Base-by-base conservation (phyloP, 2,113 vertebrate genomes). In the Piprites chloris region DNA sequence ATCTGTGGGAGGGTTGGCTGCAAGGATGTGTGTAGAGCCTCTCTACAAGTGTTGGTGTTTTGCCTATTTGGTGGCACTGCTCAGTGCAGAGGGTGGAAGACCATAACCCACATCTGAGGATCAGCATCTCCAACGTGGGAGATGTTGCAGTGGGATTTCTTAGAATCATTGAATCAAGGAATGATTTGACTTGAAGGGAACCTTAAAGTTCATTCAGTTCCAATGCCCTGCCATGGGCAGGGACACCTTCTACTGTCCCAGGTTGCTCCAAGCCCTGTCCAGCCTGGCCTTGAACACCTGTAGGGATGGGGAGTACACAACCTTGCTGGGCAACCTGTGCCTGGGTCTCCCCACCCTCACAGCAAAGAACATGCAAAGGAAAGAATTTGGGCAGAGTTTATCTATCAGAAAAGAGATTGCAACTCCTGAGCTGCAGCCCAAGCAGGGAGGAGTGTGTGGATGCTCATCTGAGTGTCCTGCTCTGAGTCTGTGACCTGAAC, bases 131-230 rank as follows among this genome's bases (percentile, higher is more conserved):
- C 52, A 13, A 0, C 0, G 0, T 28, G 37, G 42, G 65, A 27
- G 24, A 14, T 0, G 5, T 14, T 59, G 35, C 11, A 17, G 27
- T 0, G 1, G 47, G 52, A 21, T 35, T 71, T 71, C 0, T 0
- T 63, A 35, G 72, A 77, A 49, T 62, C 28, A 19, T 19, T 23
- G 69, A 39, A 39, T 39, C 5, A 8, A 1, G 2, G 14, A 56
- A 56, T 49, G 9, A 4, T 63, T 71, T 84, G 49, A 18, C 12
- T 23, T 16, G 65, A 35, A 42, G 56, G 12, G 21, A 26, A 32
- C 5, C 2, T 33, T 19, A 56, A 10, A 49, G 12, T 14, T 11
- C 4, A 23, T 27, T 22, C 11, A 9, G 1, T 50, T 1, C 11
- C 7, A 27, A 14, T 6, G 1, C 18, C 12, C 12, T 52, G 28